Percentiles rank a stretch among this genome's conserved stretches.
These are phyloP conservation scores for Rhagologus leucostigma DNA, from an alignment of 2,113 vertebrate genomes.

Conservation along the genomic window DNA sequence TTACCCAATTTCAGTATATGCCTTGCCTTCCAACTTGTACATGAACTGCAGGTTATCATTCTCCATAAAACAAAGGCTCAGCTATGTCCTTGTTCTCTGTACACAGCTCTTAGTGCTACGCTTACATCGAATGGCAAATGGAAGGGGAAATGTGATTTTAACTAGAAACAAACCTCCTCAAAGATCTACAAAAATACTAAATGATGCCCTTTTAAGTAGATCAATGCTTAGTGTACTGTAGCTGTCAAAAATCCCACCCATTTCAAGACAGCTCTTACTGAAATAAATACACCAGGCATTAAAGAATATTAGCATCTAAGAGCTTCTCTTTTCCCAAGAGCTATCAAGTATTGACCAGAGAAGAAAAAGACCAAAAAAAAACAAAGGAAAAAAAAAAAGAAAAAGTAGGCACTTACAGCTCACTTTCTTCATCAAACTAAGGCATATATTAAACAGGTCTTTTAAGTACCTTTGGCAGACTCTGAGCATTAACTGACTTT, in stretches of 20 bases:
- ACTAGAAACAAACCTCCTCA: slow-evolving; percentile 28
- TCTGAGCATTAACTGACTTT: slow-evolving; percentile 14
- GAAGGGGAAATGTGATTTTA: slow-evolving; percentile 21
- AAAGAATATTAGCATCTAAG: slow-evolving; percentile 33
- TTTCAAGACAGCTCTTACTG: slow-evolving; percentile 7
- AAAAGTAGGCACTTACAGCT: neutral
- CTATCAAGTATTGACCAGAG: slow-evolving; percentile 10
- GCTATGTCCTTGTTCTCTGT: neutral
- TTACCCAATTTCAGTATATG: neutral
- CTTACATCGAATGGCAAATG: neutral
- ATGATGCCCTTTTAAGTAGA: slow-evolving; percentile 44
- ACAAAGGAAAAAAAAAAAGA: neutral
- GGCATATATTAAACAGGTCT: slow-evolving; percentile 20
- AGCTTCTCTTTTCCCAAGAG: neutral
- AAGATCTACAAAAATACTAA: slow-evolving; percentile 41
- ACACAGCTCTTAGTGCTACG: neutral
- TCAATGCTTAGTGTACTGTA: slow-evolving; percentile 31
- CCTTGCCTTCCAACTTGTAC: neutral
- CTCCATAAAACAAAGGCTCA: neutral
- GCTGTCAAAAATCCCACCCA: slow-evolving; percentile 43
- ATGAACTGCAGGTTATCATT: neutral
- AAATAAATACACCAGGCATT: slow-evolving; percentile 36
- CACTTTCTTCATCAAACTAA: slow-evolving; percentile 10
- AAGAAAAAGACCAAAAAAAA: neutral
- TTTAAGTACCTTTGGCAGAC: slow-evolving; percentile 22